Conservation (phyloP, 1,140 invertebrate genomes). For the Drosophila nigromelanica region DNA sequence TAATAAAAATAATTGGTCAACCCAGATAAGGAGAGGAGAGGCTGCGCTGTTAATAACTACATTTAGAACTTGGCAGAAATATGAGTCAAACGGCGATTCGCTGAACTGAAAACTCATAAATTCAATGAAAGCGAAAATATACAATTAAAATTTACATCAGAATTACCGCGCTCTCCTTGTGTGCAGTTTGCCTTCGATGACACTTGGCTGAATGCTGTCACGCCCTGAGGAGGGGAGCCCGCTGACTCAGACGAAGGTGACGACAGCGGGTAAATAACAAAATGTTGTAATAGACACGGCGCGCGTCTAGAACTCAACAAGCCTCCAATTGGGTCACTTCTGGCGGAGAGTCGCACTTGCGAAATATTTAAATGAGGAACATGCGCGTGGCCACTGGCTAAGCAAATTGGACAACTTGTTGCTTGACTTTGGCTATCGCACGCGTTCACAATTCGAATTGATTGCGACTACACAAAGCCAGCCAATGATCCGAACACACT, state of each 20-base stretch:
- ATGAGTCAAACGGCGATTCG: conserved; percentile 23
- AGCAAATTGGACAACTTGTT: conserved; percentile 63
- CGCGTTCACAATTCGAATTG: conserved; percentile 47
- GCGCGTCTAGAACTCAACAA: conserved; percentile 29
- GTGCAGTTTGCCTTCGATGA: conserved; percentile 32
- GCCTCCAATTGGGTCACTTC: conserved; percentile 62
- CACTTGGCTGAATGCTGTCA: conserved; percentile 44
- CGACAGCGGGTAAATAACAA: conserved; percentile 30
- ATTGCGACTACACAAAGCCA: conserved; percentile 45
- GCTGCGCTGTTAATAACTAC: background rate
- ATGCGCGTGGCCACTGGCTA: conserved; percentile 44
- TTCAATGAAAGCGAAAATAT: conserved; percentile 40
- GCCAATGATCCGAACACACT: conserved; percentile 31
- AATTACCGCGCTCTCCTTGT: conserved; percentile 23
- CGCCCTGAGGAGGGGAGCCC: background rate
- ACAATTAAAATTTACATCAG: conserved; percentile 44
- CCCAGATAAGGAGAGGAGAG: background rate
- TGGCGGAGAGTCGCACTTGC: conserved; percentile 29
- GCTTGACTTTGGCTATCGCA: conserved; percentile 48
- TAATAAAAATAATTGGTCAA: conserved; percentile 11
- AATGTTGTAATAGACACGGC: conserved; percentile 37
- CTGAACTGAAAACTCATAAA: conserved; percentile 7
- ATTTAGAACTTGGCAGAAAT: conserved; percentile 16
- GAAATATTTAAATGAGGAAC: conserved; percentile 77
- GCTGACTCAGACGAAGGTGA: conserved; percentile 48